Percentiles rank a stretch among this genome's conserved stretches.
Conservation (phyloP, 2,888 invertebrate species). For the Latrodectus elegans region DNA sequence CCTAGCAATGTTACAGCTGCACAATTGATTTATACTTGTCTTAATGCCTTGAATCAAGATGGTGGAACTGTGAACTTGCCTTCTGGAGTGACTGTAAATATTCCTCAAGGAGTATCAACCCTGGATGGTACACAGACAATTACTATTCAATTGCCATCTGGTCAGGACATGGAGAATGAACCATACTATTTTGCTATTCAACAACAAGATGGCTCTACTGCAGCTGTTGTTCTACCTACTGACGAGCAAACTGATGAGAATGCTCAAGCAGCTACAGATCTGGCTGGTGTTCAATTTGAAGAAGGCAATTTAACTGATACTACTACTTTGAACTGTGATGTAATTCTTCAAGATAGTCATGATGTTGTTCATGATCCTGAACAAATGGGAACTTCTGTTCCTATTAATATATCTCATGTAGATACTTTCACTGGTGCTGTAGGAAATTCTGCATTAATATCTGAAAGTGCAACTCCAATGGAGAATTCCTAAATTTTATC, state of each 20-base stretch:
- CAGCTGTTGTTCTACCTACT: conserved; percentile 33
- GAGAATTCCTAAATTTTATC: too few relatives aligned
- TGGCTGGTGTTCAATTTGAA: conserved; percentile 28
- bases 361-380: conserved; percentile 1
- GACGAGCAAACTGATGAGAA: conserved; percentile 14
- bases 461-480: too few relatives aligned
- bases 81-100: conserved; percentile 60
- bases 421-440: too few relatives aligned
- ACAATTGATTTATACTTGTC: conserved; percentile 71
- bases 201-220: conserved; percentile 58
- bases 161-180: conserved; percentile 61
- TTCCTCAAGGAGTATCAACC: conserved; percentile 21
- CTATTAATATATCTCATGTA: not conserved
- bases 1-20: conserved; percentile 70
- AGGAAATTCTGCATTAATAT: too few relatives aligned
- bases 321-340: not conserved
- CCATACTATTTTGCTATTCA: conserved; percentile 70
- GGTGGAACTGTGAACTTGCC: conserved; percentile 61
- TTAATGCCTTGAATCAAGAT: conserved; percentile 72
- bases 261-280: conserved; percentile 14
- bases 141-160: conserved; percentile 69
- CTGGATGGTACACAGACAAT: conserved; percentile 70
- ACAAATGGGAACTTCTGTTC: not conserved
- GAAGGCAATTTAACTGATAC: conserved; percentile 7
- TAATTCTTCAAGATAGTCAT: not conserved